Evolutionary conservation across 2,888 invertebrate genomes (phyloP).

Genomic region (Leptinotarsa tumamoca): DNA sequence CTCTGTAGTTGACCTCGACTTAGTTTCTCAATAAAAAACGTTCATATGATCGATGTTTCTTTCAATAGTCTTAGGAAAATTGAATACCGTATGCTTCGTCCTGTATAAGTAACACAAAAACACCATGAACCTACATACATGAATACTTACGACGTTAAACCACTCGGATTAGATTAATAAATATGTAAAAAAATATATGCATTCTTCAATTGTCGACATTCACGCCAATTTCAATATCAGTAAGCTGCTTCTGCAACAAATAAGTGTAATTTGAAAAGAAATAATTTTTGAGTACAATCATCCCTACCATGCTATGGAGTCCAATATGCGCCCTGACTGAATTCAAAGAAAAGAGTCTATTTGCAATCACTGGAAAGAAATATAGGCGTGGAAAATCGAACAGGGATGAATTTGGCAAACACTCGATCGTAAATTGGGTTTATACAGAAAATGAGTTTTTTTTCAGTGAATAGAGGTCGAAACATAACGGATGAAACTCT

Average conservation of each 20-base stretch:
- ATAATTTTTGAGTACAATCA: not conserved
- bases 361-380: not conserved
- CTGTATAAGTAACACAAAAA: too few species aligned
- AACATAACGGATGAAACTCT: too few species aligned
- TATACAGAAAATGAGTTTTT: not conserved
- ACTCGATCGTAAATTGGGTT: constrained; percentile 2
- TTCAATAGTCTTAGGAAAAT: too few species aligned
- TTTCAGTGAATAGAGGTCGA: not conserved
- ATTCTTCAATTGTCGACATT: too few species aligned
- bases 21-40: too few species aligned
- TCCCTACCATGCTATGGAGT: not conserved
- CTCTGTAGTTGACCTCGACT: too few species aligned
- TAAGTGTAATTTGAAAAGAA: not conserved
- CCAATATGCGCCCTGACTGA: not conserved
- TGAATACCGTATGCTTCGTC: too few species aligned
- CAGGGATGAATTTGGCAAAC: not conserved
- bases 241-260: not conserved
- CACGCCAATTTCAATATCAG: not conserved
- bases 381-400: constrained; percentile 4
- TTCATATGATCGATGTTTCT: too few species aligned
- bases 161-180: too few species aligned
- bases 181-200: too few species aligned
- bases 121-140: too few species aligned
- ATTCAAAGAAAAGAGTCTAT: not conserved
- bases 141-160: too few species aligned